Base-by-base conservation (phyloP, 1,140 invertebrate genomes). In the Papilio xuthus region DNA sequence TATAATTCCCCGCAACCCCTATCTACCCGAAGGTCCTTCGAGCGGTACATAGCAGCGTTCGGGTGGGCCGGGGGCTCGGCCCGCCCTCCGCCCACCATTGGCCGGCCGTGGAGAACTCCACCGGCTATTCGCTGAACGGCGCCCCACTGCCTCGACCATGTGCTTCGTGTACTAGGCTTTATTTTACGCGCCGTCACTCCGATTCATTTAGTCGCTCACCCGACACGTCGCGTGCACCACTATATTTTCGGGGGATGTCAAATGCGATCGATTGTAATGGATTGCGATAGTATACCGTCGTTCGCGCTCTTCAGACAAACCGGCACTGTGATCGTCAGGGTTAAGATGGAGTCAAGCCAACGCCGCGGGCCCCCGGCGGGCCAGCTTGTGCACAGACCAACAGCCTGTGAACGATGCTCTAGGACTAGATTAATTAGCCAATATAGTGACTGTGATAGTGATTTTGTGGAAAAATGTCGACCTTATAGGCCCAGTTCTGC, bases 391-490 rank as follows among this genome's bases (percentile, higher is more conserved):
- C 84, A 85, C 75, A 88, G 86, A 79, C 85, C 85, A 9, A 81
- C 86, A 80, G 83, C 80, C 82, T 93, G 90, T 92, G 89, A 89
- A 88, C 83, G 87, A 81, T 93, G 91, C 85, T 83, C 77, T 84
- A 92, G 91, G 84, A 92, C 88, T 88, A 92, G 90, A 90, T 86
- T 86, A 81, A 85, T 82, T 89, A 91, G 85, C 85, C 76, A 86
- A 89, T 90, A 86, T 83, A 92, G 91, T 93, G 91, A 92, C 86
- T 92, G 92, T 93, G 92, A 92, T 92, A 93, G 90, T 92, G 90
- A 85, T 86, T 78, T 88, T 85, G 85, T 89, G 86, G 85, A 87
- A 81, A 89, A 85, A 85, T 86, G 81, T 84, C 85, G 87, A 83
- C 85, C 87, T 10, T 91, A 92, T 79, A 88, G 84, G 86, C 84